phyloP scores from a whole-genome alignment of 2,888 invertebrate genomes.

The Aspidiotus destructor region DNA sequence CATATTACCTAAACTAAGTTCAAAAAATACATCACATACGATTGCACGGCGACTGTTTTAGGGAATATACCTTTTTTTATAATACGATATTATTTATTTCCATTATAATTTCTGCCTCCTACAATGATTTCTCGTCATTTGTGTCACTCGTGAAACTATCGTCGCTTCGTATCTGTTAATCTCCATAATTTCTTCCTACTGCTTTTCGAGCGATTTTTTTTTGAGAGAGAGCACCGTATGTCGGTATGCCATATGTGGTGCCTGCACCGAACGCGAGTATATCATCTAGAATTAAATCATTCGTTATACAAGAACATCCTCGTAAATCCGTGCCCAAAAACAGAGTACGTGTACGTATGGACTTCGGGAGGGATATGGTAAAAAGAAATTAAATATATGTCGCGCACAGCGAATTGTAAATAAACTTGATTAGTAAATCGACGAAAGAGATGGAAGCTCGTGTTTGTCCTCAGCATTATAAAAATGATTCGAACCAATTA shows the following conservation, averaged over 20 bases:
- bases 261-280: background rate
- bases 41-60: too few relatives aligned
- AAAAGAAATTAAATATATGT: too few relatives aligned
- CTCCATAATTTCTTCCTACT: slow-evolving; percentile 4
- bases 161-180: background rate
- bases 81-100: background rate
- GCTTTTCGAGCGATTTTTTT: background rate
- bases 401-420: too few relatives aligned
- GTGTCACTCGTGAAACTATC: background rate
- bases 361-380: too few relatives aligned
- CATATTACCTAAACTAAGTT: too few relatives aligned
- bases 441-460: too few relatives aligned
- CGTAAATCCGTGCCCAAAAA: slow-evolving; percentile 4
- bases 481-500: too few relatives aligned
- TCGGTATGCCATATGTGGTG: background rate
- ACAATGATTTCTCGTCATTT: background rate
- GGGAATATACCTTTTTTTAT: too few relatives aligned
- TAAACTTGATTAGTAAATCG: too few relatives aligned
- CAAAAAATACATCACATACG: too few relatives aligned
- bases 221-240: background rate
- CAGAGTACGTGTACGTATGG: background rate
- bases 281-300: background rate
- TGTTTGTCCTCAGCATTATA: too few relatives aligned
- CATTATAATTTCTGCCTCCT: background rate
- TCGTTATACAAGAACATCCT: too few relatives aligned